Conservation (phyloP, 2,113 vertebrate genomes). For the Pygathrix nemaeus region DNA sequence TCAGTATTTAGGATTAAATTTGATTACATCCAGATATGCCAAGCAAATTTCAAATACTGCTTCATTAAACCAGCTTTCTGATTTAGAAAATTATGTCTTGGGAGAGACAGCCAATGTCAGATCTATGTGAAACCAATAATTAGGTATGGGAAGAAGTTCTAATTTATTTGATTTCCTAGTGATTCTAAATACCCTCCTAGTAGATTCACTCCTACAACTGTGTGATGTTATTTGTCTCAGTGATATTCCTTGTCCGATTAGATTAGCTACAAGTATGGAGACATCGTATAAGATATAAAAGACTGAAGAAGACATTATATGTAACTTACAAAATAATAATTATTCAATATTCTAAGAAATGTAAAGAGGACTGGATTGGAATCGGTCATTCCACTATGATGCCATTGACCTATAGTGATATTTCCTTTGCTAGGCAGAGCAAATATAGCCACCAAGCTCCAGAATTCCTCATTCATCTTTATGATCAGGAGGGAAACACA, state of each 20-base stretch:
- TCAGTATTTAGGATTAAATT: conserved; percentile 1
- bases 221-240: accelerated
- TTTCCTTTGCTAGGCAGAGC: not conserved
- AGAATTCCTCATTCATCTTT: not conserved
- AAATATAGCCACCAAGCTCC: not conserved
- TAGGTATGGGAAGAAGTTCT: not conserved
- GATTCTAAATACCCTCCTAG: not conserved
- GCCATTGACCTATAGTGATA: not conserved
- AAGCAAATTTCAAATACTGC: not conserved
- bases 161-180: not conserved
- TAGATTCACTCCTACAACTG: too few species aligned
- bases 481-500: not conserved
- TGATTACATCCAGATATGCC: not conserved
- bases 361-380: not conserved
- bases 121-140: not conserved
- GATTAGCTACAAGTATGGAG: not conserved
- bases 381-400: not conserved
- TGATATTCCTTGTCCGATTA: not conserved
- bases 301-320: not conserved
- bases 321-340: not conserved
- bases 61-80: not conserved
- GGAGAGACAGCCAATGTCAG: not conserved
- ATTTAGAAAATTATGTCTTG: conserved; percentile 5
- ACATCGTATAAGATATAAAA: not conserved
- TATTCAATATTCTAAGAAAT: not conserved